Evolutionary conservation across 2,113 vertebrate genomes (phyloP).

Genomic region (Nicator chloris): DNA sequence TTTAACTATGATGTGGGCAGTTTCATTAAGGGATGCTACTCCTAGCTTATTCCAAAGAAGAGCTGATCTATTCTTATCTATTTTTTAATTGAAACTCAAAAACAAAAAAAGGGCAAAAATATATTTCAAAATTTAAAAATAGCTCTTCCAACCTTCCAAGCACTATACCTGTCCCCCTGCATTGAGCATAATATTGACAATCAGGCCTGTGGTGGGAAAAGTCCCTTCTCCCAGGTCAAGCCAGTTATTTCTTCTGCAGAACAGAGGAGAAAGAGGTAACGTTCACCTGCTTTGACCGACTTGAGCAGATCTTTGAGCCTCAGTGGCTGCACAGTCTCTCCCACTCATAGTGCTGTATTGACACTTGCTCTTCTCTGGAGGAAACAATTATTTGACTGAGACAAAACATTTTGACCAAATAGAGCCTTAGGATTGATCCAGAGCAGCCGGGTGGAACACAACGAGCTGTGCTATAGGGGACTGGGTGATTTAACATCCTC

Average conservation of each 20-base stretch:
- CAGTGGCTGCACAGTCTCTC: not conserved
- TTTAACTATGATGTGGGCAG: not conserved
- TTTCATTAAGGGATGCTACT: not conserved
- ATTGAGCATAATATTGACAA: not conserved
- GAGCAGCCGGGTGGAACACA: rapidly evolving
- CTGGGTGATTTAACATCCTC: not conserved
- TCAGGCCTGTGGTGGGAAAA: not conserved
- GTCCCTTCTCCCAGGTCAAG: not conserved
- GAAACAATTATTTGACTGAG: not conserved
- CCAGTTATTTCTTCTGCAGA: not conserved
- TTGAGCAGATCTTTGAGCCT: not conserved
- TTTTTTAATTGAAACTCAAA: not conserved
- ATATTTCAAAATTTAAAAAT: not conserved
- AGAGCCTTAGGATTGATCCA: not conserved
- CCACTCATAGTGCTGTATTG: rapidly evolving
- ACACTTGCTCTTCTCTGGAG: not conserved
- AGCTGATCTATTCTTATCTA: not conserved
- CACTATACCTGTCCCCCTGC: rapidly evolving
- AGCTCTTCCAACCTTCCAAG: not conserved
- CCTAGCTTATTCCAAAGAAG: not conserved
- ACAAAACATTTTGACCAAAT: not conserved
- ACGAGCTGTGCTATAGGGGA: not conserved
- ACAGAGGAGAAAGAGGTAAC: not conserved
- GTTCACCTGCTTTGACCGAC: not conserved
- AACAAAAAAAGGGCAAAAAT: not conserved